phyloP scores from a whole-genome alignment of 2,113 vertebrate species.

The Suricata suricatta region DNA sequence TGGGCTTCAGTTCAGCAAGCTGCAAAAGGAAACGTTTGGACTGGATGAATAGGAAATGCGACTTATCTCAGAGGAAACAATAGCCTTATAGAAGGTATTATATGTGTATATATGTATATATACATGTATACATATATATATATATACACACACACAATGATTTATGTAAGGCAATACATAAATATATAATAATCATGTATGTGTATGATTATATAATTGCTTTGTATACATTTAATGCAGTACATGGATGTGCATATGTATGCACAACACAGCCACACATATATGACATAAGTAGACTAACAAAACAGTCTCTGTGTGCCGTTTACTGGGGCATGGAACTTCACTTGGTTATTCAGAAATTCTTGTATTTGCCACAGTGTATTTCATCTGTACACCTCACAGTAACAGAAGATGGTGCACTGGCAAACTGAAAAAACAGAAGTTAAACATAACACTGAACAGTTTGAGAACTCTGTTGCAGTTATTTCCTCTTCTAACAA shows the following conservation, averaged over 20 bases:
- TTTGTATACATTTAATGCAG: not conserved
- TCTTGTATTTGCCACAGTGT: not conserved
- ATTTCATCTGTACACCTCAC: constrained; percentile 6
- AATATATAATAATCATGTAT: not conserved
- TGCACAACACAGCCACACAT: not conserved
- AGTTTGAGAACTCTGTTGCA: constrained; percentile 3
- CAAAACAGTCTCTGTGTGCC: not conserved
- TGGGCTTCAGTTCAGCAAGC: not conserved
- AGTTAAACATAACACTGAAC: not conserved
- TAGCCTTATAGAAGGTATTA: not conserved
- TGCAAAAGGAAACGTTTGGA: constrained; percentile 23
- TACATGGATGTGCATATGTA: not conserved
- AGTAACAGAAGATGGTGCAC: not conserved
- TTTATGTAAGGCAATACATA: not conserved
- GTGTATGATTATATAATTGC: not conserved
- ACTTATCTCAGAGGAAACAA: not conserved
- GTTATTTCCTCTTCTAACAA: constrained; percentile 33
- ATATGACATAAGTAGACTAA: not conserved
- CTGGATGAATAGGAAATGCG: constrained; percentile 18
- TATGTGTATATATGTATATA: not conserved
- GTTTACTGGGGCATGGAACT: not conserved
- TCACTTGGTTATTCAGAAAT: constrained; percentile 38
- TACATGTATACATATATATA: too few species aligned
- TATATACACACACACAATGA: too few species aligned
- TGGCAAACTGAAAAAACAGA: not conserved